Base-by-base conservation (phyloP, 2,888 invertebrate genomes). In the Hyposoter didymator region DNA sequence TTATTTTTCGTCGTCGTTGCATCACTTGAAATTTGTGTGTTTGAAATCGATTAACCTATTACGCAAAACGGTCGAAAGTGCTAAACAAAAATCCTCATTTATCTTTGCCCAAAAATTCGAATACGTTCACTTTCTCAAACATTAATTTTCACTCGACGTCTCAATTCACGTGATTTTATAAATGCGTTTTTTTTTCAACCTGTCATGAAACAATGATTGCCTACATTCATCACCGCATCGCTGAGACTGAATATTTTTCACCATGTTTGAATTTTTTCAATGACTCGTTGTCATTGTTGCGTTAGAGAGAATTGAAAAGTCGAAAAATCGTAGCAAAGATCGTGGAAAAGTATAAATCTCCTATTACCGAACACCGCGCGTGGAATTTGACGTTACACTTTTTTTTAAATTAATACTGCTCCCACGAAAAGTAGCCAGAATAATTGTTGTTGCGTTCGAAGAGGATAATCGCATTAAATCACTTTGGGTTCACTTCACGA, bases 11-110 rank as follows among this genome's bases (percentile, higher is more conserved):
- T 49, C 49, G 49, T 17, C 49, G 52, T 59, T 59, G 59, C 59
- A 59, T 59, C 12, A 59, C 14, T 59, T 28, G 28, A 59, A 28
- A 59, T 28, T 28, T 14, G 28, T 10, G 59, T 28, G 59, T 59
- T 59, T 14, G 14, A 14, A 59, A 59, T 59, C 59, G 59, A 59
- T 59, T 59, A 59, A 59, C 59, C 59, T 59, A 59, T 59, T 59
- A 59, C 59, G 59, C 59, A 59, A 59, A 59, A 59, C 28, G 59
- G 14, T 28, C 14, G 4, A 14, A 59, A 28, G 59, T 28, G 59
- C 4, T 59, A 14, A 59, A 28, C 28, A 14, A 59, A 59, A 59
- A 59, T 59, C 14, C 14, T 14, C 59, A 59, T 59, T 28, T 28
- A 59, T 59, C 59, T 59, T 28, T 59, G 59, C 28, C 10, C 28